phyloP scores from a whole-genome alignment of 2,113 vertebrate species.

The zebrafish (Danio rerio) region GRCz12tu NC_133186.1:25264501-25265000 shows the following conservation, averaged over 20 bases:
- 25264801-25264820: not conserved
- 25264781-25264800: no score
- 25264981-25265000: no score
- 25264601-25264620: not conserved
- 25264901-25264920: no score
- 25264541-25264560: not conserved
- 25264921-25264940: no score
- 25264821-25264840: no score
- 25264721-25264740: not conserved
- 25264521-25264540: no score
- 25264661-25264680: not conserved
- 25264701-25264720: not conserved
- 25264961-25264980: no score
- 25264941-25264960: no score
- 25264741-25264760: not conserved
- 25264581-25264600: not conserved
- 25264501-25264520: no score
- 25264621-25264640: constrained; percentile 17
- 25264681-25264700: constrained; percentile 1
- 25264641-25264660: not conserved
- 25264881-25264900: no score
- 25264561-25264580: not conserved
- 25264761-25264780: not conserved
- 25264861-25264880: no score
- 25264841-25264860: no score